These are phyloP conservation scores for Alexandromys fortis DNA, from an alignment of 2,113 vertebrate genomes.

Conservation along the genomic window DNA sequence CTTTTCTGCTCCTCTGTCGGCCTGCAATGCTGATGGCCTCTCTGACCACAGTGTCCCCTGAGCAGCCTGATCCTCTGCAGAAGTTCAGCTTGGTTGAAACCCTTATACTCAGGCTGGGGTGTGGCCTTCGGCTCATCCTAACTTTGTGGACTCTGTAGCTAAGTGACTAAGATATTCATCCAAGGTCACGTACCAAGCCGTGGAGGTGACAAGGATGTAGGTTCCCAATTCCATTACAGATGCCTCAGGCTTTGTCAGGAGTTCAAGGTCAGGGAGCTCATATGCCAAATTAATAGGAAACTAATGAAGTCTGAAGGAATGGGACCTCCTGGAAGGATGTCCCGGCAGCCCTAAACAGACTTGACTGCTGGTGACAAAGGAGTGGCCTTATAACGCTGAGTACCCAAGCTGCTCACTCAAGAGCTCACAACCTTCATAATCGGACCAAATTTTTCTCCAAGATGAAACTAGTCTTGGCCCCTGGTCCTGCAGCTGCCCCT, in stretches of 20 bases:
- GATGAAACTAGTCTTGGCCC: background rate
- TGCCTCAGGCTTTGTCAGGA: background rate
- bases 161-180: background rate
- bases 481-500: background rate
- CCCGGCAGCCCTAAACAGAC: background rate
- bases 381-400: background rate
- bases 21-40: background rate
- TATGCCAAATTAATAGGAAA: background rate
- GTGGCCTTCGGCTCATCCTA: background rate
- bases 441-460: background rate
- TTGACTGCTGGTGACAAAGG: background rate
- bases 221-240: background rate
- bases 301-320: background rate
- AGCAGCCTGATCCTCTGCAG: background rate
- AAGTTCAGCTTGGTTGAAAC: background rate
- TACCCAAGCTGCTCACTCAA: background rate
- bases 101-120: background rate
- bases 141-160: background rate
- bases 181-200: background rate
- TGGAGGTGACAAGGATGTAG: background rate
- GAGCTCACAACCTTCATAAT: background rate
- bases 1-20: background rate
- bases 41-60: constrained; percentile 1
- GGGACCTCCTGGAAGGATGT: background rate
- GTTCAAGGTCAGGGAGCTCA: background rate